phyloP scores from a whole-genome alignment of 2,888 invertebrate genomes.

The Polydrusus tereticollis region DNA sequence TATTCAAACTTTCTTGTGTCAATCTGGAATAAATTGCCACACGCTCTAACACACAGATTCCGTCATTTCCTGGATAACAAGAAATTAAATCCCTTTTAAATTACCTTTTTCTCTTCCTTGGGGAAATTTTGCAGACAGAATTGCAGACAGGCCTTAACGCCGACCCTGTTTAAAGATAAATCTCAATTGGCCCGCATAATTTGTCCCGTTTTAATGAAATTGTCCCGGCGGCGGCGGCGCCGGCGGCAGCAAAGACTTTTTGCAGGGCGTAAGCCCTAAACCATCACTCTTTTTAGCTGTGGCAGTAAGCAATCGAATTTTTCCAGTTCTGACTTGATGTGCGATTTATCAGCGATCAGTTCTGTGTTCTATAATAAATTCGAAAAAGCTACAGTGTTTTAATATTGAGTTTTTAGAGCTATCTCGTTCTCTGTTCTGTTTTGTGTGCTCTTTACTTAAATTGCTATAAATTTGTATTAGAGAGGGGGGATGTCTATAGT shows the following conservation, averaged over 20 bases:
- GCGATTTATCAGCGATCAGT: conserved; percentile 44
- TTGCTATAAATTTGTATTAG: background rate
- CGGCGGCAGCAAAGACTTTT: conserved; percentile 33
- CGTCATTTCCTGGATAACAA: conserved; percentile 16
- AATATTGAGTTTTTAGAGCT: conserved; percentile 17
- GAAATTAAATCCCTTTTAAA: conserved; percentile 14
- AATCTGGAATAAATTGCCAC: background rate
- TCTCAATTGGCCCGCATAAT: conserved; percentile 48
- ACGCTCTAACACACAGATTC: background rate
- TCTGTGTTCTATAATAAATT: conserved; percentile 39
- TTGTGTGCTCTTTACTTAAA: conserved; percentile 1
- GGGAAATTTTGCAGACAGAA: conserved; percentile 26
- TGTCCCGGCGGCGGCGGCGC: conserved; percentile 35
- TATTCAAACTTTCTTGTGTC: background rate
- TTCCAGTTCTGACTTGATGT: conserved; percentile 45
- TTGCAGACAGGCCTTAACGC: conserved; percentile 12
- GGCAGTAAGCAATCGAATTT: conserved; percentile 48
- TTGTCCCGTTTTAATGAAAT: conserved; percentile 49
- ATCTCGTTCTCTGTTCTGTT: background rate
- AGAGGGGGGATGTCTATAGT: too few species aligned
- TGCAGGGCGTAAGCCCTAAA: conserved; percentile 26
- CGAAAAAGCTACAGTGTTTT: conserved; percentile 15
- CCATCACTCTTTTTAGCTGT: conserved; percentile 42
- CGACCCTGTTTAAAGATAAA: conserved; percentile 45
- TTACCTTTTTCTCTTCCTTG: conserved; percentile 24